phyloP scores from a whole-genome alignment of 1,140 invertebrate genomes.

The Magallana ariakensis region DNA sequence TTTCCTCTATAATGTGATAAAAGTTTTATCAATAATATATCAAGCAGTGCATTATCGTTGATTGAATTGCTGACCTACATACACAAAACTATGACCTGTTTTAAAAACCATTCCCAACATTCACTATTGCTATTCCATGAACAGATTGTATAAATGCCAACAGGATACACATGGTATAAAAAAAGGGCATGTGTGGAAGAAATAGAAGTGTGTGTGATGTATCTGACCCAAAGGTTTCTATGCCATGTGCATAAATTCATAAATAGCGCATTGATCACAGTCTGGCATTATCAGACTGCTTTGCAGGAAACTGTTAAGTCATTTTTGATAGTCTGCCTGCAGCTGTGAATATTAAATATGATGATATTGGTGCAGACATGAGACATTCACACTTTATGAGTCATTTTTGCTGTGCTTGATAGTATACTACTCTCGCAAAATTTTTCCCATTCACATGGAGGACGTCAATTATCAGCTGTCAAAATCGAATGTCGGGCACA shows the following conservation, averaged over 20 bases:
- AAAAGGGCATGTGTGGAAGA: not conserved
- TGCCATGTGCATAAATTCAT: slow-evolving; percentile 2
- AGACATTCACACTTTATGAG: not conserved
- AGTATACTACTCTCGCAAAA: not conserved
- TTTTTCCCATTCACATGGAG: not conserved
- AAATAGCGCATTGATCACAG: not conserved
- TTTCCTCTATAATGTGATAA: too few relatives aligned
- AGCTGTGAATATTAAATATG: slow-evolving; percentile 1
- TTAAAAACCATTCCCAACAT: too few relatives aligned
- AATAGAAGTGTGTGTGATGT: not conserved
- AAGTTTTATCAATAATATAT: too few relatives aligned
- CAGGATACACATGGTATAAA: not conserved
- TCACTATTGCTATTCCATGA: too few relatives aligned
- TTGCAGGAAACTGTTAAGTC: not conserved
- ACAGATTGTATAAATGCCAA: not conserved
- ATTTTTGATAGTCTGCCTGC: slow-evolving; percentile 22
- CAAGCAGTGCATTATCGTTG: too few relatives aligned
- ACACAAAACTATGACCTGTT: too few relatives aligned
- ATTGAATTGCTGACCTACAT: too few relatives aligned
- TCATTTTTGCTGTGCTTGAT: slow-evolving; percentile 11
- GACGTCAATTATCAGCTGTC: slow-evolving; percentile 26
- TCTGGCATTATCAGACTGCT: not conserved
- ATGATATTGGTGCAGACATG: slow-evolving; percentile 7
- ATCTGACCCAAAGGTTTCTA: not conserved
- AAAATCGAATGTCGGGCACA: not conserved